phyloP scores from a whole-genome alignment of 2,888 invertebrate species.

The Crepidodera aurea region DNA sequence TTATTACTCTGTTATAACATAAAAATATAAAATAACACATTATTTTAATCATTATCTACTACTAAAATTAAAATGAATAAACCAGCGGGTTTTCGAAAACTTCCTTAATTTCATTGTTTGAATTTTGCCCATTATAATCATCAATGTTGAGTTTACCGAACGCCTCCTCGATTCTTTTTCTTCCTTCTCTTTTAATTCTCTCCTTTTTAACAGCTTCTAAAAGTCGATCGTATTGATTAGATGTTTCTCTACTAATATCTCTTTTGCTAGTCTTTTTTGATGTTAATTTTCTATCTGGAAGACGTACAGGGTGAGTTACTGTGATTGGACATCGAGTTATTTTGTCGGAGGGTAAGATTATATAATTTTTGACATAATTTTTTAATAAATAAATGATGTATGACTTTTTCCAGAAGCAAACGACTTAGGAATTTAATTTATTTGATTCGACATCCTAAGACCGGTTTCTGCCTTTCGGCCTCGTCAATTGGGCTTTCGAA shows the following conservation, averaged over 20 bases:
- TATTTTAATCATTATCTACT: neutral
- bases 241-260: slow-evolving; percentile 24
- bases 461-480: too few relatives aligned
- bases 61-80: slow-evolving; percentile 48
- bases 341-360: too few relatives aligned
- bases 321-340: too few relatives aligned
- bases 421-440: too few relatives aligned
- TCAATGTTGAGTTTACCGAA: slow-evolving; percentile 43
- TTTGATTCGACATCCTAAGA: too few relatives aligned
- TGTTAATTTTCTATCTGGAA: slow-evolving; percentile 13
- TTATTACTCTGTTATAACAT: slow-evolving; percentile 3
- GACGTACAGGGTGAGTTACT: neutral
- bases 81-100: slow-evolving; percentile 54
- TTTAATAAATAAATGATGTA: too few relatives aligned
- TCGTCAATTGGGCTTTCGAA: too few relatives aligned
- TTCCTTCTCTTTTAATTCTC: slow-evolving; percentile 50
- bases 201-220: slow-evolving; percentile 48
- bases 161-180: slow-evolving; percentile 49
- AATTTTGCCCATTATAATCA: slow-evolving; percentile 31
- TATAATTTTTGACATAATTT: too few relatives aligned
- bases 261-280: slow-evolving; percentile 11
- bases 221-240: slow-evolving; percentile 52
- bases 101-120: slow-evolving; percentile 34
- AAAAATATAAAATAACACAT: slow-evolving; percentile 17
- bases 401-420: too few relatives aligned